Conservation (phyloP, 2,113 vertebrate species). For the Zosterops hypoxanthus region DNA sequence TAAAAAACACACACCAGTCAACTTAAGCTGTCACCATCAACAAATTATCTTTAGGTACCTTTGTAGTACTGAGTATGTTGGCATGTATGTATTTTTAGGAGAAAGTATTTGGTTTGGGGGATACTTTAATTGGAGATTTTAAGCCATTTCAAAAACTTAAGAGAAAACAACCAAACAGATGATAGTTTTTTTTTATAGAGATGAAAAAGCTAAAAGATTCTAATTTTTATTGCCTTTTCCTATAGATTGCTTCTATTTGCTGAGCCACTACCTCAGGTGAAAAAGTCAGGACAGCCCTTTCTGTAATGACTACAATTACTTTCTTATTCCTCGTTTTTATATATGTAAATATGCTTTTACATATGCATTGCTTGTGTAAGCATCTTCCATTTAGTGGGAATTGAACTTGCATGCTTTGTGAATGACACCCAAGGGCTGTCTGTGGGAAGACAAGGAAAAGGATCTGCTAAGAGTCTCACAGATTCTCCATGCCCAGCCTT, state of each 20-base stretch:
- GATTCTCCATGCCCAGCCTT: background rate
- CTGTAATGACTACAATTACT: background rate
- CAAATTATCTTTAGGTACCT: background rate
- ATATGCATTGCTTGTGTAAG: background rate
- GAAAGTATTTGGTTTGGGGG: background rate
- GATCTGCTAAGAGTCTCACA: background rate
- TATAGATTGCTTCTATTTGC: background rate
- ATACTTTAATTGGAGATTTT: background rate
- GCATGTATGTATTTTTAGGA: background rate
- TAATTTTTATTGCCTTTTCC: background rate
- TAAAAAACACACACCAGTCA: background rate
- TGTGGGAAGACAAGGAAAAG: background rate
- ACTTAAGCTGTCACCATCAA: background rate
- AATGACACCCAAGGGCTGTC: background rate
- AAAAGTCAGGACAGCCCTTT: background rate
- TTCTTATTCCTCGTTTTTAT: background rate
- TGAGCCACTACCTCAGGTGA: background rate
- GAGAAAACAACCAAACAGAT: background rate
- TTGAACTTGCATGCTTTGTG: background rate
- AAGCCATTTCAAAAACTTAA: background rate
- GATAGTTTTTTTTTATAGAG: background rate
- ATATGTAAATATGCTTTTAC: background rate
- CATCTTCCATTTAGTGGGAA: background rate
- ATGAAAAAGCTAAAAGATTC: background rate
- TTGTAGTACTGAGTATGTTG: background rate